Evolutionary conservation across 2,113 vertebrate species (phyloP), one percentile per base, ranked within the genome.

Genomic region (Cephalopterus ornatus): DNA sequence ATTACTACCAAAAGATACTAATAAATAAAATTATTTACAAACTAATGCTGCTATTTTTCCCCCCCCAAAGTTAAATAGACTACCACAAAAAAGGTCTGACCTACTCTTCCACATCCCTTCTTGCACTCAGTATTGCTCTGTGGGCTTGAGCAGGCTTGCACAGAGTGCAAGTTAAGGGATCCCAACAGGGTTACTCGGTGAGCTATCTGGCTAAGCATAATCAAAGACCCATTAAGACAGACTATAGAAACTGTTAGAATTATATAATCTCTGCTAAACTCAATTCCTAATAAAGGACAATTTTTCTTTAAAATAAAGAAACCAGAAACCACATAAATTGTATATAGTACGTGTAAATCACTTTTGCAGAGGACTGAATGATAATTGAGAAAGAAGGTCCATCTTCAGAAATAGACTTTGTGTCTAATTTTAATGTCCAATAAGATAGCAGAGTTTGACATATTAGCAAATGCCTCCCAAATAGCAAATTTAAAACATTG

Each of bases 41-140:
- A 68, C 92, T 37, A 73, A 61, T 78, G 20, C 32, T 91, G 55
- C 37, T 93, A 41, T 47, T 84, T 77, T 88, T 78, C n/a, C 39
- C n/a, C n/a, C 76, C 4, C 78, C 68, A 86, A 94, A 63, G 92
- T 70, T 91, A 94, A 96, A 94, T 37, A 87, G 85, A 93, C 47
- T 55, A 41, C 44, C 70, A 63, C 47, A 79, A 27, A 44, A 71
- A 75, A 95, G 85, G 63, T 95, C 63, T 91, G 89, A 77, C 33
- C 58, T 71, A 61, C 74, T 77, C 47, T 73, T 92, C n/a, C 52
- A 66, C 66, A 66, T 39, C 26, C 27, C 53, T 17, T 46, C 75
- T 79, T 72, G 72, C 68, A 81, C 37, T 71, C 55, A 28, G 4
- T 56, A 72, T 46, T 3, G 1, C 39, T 42, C 65, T 58, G 28